phyloP scores from a whole-genome alignment of 2,888 invertebrate species.

The Drosophila flavopinicola region DNA sequence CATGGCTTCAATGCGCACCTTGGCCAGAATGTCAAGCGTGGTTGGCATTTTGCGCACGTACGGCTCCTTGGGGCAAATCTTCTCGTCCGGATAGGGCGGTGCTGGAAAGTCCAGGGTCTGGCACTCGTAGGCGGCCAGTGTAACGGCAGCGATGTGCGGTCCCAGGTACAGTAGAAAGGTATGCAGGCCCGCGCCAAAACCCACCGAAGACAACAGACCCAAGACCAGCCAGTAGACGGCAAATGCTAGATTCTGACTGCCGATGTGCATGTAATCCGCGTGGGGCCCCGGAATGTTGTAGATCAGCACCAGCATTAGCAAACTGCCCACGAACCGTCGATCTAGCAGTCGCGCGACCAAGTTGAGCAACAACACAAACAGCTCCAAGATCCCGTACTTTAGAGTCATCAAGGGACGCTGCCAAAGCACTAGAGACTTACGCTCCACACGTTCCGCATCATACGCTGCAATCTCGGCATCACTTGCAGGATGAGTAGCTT shows the following conservation, averaged over 20 bases:
- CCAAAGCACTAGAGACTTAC: constrained; percentile 90
- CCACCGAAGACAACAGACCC: constrained; percentile 98
- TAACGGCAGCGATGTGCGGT: constrained; percentile 98
- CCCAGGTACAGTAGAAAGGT: constrained; percentile 99
- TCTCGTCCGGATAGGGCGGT: constrained; percentile 99
- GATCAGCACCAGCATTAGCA: constrained; percentile 70
- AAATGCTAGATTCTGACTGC: constrained; percentile 81
- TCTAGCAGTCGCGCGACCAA: constrained; percentile 85
- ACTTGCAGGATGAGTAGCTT: background rate
- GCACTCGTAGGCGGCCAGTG: constrained; percentile 99
- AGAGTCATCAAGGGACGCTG: constrained; percentile 91
- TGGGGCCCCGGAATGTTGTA: constrained; percentile 83
- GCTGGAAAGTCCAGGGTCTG: constrained; percentile 96
- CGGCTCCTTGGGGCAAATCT: constrained; percentile 92
- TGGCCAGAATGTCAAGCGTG: constrained; percentile 96
- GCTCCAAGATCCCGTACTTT: constrained; percentile 91
- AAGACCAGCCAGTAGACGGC: constrained; percentile 94
- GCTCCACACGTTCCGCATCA: constrained; percentile 86
- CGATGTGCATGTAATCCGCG: constrained; percentile 75
- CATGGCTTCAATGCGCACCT: constrained; percentile 97
- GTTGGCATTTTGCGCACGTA: constrained; percentile 88
- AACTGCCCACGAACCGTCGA: constrained; percentile 70
- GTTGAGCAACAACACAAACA: constrained; percentile 86
- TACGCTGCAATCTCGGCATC: constrained; percentile 10
- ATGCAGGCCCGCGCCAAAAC: constrained; percentile 98